Evolutionary conservation across 2,888 invertebrate species (phyloP).

Genomic region (Caenorhabditis parvicauda): DNA sequence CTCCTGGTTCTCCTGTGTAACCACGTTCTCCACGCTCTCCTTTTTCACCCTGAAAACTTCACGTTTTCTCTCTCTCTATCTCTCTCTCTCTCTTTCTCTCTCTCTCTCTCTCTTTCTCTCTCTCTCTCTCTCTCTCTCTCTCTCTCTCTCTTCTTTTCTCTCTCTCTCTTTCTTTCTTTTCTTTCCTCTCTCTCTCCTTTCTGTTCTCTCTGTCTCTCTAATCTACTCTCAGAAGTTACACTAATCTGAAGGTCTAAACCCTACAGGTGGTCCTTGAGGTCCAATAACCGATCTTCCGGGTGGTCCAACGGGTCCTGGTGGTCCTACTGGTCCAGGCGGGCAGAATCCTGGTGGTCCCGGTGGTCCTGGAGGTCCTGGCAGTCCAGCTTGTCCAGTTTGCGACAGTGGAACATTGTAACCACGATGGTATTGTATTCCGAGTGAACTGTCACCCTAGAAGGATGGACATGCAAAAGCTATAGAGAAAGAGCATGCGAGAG

Average conservation of each 20-base stretch:
- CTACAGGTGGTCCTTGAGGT: slow-evolving; percentile 36
- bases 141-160: too few relatives aligned
- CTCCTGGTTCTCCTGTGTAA: slow-evolving; percentile 30
- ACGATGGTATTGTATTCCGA: slow-evolving; percentile 7
- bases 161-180: too few relatives aligned
- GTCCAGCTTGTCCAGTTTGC: too few relatives aligned
- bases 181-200: too few relatives aligned
- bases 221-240: too few relatives aligned
- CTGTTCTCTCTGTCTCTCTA: too few relatives aligned
- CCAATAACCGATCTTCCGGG: slow-evolving; percentile 24
- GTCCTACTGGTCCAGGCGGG: slow-evolving; percentile 14
- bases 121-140: too few relatives aligned
- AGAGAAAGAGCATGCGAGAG: background rate
- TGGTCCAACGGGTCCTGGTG: slow-evolving; percentile 25
- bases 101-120: too few relatives aligned
- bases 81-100: too few relatives aligned
- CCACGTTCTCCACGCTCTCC: slow-evolving; percentile 55
- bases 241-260: too few relatives aligned
- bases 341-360: slow-evolving; percentile 30
- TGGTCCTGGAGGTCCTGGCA: slow-evolving; percentile 17
- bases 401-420: slow-evolving; percentile 2
- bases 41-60: slow-evolving; percentile 57
- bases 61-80: too few relatives aligned
- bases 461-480: background rate
- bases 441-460: slow-evolving; percentile 7